Evolutionary conservation across 35 echinoderm and acorn worm genomes (phyloP), one percentile per base, ranked within the genome.

Genomic region (Ophiothrix spiculata): DNA sequence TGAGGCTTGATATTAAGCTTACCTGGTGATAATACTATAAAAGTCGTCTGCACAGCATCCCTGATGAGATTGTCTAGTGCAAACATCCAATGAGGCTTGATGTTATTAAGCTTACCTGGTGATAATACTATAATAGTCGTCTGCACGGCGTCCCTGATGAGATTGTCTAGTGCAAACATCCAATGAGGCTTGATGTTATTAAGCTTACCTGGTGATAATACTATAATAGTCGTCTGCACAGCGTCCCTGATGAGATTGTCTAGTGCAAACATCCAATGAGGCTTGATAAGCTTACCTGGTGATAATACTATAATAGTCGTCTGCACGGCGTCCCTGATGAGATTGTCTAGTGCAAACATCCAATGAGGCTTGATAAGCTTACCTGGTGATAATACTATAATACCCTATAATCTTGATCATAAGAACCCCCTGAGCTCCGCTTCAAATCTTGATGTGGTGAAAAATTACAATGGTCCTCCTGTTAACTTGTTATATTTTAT

Each of bases 61-160:
- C 95, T 64, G 17, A 89, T 93, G 33, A 97, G 75, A 35, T 91
- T 97, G 34, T 97, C 95, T 36, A 97, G 32, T 0, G 95, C 95
- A 91, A 97, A 97, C 95, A 97, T 97, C 95, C 95, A 97, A 75
- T 97, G 95, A 32, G 95, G 95, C 76, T 97, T 97, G 64, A 97
- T 93, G 81, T 90, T 97, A 76, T 97, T 38, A n/a, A 10, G 13
- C 77, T 81, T 64, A 99, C 96, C 96, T 86, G 96, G 96, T 49
- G 84, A 88, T 12, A 99, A 80, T 75, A 94, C 88, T 40, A 92
- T 82, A 32, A 99, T 91, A 16, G 92, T 87, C 0, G 82, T 91
- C 32, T 99, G 96, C 31, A 99, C 92, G 4, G 92, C 89, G 37
- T 90, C 91, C 38, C 96, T 76, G n/a, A 90, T 93, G n/a, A 99